Conservation (phyloP, 2,113 vertebrate genomes). For the Bubo scandiacus region DNA sequence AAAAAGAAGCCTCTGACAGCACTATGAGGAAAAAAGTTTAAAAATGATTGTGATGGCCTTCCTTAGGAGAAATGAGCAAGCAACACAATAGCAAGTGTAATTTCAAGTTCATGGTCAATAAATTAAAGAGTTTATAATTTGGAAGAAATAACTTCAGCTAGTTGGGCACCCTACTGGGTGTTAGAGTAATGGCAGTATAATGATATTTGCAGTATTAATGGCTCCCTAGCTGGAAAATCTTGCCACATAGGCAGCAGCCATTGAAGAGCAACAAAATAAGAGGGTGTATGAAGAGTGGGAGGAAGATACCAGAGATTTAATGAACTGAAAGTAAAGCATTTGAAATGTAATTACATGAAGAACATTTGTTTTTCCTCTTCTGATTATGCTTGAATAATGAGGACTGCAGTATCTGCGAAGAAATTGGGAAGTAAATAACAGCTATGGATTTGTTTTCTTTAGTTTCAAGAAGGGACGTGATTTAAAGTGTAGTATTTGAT, state of each 20-base stretch:
- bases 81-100: not conserved
- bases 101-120: not conserved
- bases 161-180: not conserved
- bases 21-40: not conserved
- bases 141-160: not conserved
- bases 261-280: not conserved
- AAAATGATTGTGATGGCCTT: not conserved
- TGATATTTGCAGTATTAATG: not conserved
- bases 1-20: not conserved
- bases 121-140: not conserved
- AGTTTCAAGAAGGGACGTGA: not conserved
- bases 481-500: not conserved
- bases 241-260: not conserved
- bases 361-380: not conserved
- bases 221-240: not conserved
- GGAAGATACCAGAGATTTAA: not conserved
- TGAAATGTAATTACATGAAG: not conserved
- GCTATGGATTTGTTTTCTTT: not conserved
- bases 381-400: not conserved
- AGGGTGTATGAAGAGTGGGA: not conserved
- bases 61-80: not conserved
- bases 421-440: not conserved
- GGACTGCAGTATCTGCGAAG: not conserved
- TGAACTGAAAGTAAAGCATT: not conserved
- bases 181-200: not conserved